Conservation (phyloP, 1,140 invertebrate species). For the Euura saliciscinereae region DNA sequence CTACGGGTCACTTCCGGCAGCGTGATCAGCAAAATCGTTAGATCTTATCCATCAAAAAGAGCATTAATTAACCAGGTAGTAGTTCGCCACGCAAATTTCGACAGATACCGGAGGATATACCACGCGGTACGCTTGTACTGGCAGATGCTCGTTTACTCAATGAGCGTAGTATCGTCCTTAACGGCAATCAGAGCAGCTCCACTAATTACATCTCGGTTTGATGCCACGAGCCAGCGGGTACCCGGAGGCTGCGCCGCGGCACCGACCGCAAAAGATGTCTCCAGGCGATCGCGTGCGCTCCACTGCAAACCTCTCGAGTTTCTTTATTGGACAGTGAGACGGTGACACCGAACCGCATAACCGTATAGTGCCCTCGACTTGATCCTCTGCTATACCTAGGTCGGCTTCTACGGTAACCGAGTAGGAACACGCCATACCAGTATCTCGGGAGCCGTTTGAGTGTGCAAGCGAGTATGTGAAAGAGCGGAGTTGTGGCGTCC, state of each 20-base stretch:
- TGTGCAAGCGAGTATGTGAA: neutral
- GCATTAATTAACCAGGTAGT: no score
- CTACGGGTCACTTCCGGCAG: no score
- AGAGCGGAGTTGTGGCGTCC: neutral
- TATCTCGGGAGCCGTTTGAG: neutral
- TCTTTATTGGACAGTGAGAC: neutral
- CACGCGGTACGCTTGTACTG: no score
- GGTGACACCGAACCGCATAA: slow-evolving; percentile 47
- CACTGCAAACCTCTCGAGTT: neutral
- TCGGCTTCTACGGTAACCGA: neutral
- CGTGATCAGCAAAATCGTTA: no score
- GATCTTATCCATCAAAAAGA: no score
- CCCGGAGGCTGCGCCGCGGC: slow-evolving; percentile 12
- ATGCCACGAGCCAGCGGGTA: slow-evolving; percentile 28
- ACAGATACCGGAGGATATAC: no score
- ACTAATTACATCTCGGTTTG: slow-evolving; percentile 39
- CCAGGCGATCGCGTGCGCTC: slow-evolving; percentile 5
- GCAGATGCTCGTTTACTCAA: neutral
- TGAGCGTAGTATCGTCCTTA: neutral
- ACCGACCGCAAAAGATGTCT: slow-evolving; percentile 10
- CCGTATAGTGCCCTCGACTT: slow-evolving; percentile 46
- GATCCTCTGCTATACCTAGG: slow-evolving; percentile 21
- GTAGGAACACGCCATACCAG: neutral
- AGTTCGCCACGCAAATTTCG: no score
- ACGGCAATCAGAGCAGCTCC: slow-evolving; percentile 20